Evolutionary conservation across 2,797 vertebrate species (phyloP), one percentile per base, ranked within the genome.

Genomic region (Oreonectes daqikongensis): DNA sequence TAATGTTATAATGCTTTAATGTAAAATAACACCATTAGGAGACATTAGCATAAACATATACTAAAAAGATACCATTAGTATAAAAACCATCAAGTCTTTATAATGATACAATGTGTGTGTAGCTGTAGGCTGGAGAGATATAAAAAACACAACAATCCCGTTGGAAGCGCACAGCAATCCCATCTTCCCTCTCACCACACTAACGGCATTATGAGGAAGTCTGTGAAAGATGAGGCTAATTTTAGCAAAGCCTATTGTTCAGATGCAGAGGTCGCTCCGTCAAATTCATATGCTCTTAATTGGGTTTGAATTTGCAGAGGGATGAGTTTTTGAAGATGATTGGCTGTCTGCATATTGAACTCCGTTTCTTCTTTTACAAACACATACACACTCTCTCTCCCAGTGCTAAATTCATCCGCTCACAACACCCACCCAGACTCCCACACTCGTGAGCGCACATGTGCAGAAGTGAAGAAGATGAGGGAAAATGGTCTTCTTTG

Each of bases 151-250:
- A 38, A 42, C 76, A 77, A 82, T 84, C 69, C 44, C 77, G 26
- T 59, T 57, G 72, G 65, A 82, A 55, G n/a, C 59, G 4, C 22
- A 60, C 55, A 64, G 79, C 78, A 75, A 75, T 69, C 79, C 66
- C 72, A 70, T 81, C 38, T 69, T 38, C 64, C 70, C 74, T 76
- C 65, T 76, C 20, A 15, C n/a, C 74, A 76, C 20, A 42, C 68
- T 90, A 90, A 88, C 84, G 80, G 80, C 86, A 85, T 91, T 86
- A 89, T 83, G 81, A 79, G 85, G 81, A 86, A 86, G 81, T 87
- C 84, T 63, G 79, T 90, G 88, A 92, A 90, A 92, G 91, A 93
- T 90, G 87, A 89, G 85, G 71, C 88, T 90, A 88, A 91, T 90
- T 91, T 90, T 87, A 88, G 88, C 81, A 2, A 15, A 35, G 81